A percentile compares a stretch with the other conserved stretches of the same genome.
Evolutionary conservation across 1,140 invertebrate species (phyloP).

Genomic region (Stegodyphus dumicola): DNA sequence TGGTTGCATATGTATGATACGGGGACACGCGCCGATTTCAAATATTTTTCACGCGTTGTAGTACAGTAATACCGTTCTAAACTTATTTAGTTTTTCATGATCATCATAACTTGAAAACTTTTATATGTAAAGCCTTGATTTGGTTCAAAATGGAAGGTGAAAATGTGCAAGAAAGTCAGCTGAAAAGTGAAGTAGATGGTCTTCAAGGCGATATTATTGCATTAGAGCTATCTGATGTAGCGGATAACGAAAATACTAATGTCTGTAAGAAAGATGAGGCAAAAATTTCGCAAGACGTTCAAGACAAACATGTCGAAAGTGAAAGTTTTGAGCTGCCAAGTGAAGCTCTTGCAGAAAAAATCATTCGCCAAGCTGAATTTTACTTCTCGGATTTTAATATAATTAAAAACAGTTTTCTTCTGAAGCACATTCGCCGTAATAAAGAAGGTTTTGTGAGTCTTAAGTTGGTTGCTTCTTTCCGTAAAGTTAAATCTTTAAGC

Average conservation of each 20-base stretch:
- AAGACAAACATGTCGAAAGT: background rate
- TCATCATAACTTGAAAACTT: background rate
- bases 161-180: no score
- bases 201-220: no score
- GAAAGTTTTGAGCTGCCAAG: slow-evolving; percentile 3
- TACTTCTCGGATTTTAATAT: slow-evolving; percentile 96
- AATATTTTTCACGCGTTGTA: background rate
- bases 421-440: slow-evolving; percentile 93
- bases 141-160: no score
- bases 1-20: background rate
- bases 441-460: slow-evolving; percentile 94
- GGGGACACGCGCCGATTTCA: background rate
- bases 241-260: no score
- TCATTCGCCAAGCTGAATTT: slow-evolving; percentile 84
- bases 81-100: no score
- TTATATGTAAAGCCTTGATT: background rate
- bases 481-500: slow-evolving; percentile 82
- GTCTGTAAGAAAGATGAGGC: no score
- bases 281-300: no score
- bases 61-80: no score
- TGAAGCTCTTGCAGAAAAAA: slow-evolving; percentile 39
- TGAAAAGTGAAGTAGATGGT: background rate
- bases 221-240: no score
- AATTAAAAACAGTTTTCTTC: slow-evolving; percentile 91
- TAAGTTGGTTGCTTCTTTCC: slow-evolving; percentile 75